Conservation (phyloP, 2,888 invertebrate species). For the Gnatocerus cornutus region DNA sequence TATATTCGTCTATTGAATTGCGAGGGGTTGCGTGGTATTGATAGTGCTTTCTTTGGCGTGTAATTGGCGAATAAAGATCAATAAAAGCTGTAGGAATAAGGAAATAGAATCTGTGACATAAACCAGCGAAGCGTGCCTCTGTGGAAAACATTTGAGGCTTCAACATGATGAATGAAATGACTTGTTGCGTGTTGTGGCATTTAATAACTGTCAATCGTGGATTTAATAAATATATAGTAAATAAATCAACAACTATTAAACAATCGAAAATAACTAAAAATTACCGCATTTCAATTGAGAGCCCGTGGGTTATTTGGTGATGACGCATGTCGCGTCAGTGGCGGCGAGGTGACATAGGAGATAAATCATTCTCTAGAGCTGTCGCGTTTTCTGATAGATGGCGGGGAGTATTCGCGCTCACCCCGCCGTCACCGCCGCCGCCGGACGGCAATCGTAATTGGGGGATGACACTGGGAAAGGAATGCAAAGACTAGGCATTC, state of each 20-base stretch:
- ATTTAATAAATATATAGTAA: slow-evolving; percentile 61
- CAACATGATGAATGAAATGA: slow-evolving; percentile 53
- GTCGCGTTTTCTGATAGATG: slow-evolving; percentile 65
- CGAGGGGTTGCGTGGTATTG: slow-evolving; percentile 29
- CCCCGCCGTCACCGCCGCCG: slow-evolving; percentile 22
- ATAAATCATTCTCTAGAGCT: slow-evolving; percentile 65
- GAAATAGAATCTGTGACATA: slow-evolving; percentile 43
- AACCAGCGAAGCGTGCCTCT: slow-evolving; percentile 16
- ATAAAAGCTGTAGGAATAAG: slow-evolving; percentile 46
- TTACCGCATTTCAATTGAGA: slow-evolving; percentile 64
- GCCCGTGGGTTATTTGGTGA: slow-evolving; percentile 65
- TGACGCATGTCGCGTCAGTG: slow-evolving; percentile 66
- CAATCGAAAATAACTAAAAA: slow-evolving; percentile 56
- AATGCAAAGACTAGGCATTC: slow-evolving; percentile 69
- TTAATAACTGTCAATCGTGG: slow-evolving; percentile 55
- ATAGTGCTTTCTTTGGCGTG: slow-evolving; percentile 39
- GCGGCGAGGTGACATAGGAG: slow-evolving; percentile 63
- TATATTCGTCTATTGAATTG: slow-evolving; percentile 1
- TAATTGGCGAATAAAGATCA: slow-evolving; percentile 50
- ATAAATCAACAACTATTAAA: slow-evolving; percentile 61
- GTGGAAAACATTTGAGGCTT: slow-evolving; percentile 14
- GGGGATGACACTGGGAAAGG: slow-evolving; percentile 66
- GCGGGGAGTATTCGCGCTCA: slow-evolving; percentile 50
- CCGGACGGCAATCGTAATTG: slow-evolving; percentile 46
- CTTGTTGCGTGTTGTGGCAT: slow-evolving; percentile 59